Evolutionary conservation across 2,888 invertebrate genomes (phyloP).

Genomic region (Drosophila parthenogenetica): DNA sequence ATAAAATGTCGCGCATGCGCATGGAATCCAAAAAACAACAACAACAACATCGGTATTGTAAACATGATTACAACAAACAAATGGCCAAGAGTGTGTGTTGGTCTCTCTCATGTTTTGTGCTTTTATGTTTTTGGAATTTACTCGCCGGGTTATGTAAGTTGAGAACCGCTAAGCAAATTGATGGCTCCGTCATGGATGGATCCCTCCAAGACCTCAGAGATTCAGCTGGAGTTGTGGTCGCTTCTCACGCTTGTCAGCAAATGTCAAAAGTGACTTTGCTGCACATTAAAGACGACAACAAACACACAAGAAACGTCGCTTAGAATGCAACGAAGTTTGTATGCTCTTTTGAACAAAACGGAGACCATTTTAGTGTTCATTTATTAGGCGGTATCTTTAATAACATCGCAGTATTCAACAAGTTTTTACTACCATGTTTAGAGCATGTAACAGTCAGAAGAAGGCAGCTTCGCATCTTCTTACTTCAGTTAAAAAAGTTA

Average conservation of each 20-base stretch:
- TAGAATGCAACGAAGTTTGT: constrained; percentile 2
- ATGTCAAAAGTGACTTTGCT: constrained; percentile 76
- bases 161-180: constrained; percentile 66
- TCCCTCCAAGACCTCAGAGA: constrained; percentile 19
- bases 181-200: constrained; percentile 59
- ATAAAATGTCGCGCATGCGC: constrained; percentile 72
- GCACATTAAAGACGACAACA: constrained; percentile 39
- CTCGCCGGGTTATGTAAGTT: constrained; percentile 51
- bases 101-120: neutral
- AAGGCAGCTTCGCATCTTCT: too few species aligned
- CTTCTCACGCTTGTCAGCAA: constrained; percentile 81
- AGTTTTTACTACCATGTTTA: too few species aligned
- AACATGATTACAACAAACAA: constrained; percentile 42
- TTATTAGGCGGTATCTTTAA: too few species aligned
- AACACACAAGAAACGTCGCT: constrained; percentile 24
- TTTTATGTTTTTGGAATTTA: constrained; percentile 19
- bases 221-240: constrained; percentile 31
- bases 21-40: constrained; percentile 60
- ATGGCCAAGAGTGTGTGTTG: constrained; percentile 36
- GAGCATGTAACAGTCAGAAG: too few species aligned
- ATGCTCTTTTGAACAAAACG: neutral
- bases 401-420: too few species aligned
- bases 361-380: too few species aligned
- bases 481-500: too few species aligned
- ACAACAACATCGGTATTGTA: constrained; percentile 21